Conservation (phyloP, 2,888 invertebrate species). For the Aquatica leii region DNA sequence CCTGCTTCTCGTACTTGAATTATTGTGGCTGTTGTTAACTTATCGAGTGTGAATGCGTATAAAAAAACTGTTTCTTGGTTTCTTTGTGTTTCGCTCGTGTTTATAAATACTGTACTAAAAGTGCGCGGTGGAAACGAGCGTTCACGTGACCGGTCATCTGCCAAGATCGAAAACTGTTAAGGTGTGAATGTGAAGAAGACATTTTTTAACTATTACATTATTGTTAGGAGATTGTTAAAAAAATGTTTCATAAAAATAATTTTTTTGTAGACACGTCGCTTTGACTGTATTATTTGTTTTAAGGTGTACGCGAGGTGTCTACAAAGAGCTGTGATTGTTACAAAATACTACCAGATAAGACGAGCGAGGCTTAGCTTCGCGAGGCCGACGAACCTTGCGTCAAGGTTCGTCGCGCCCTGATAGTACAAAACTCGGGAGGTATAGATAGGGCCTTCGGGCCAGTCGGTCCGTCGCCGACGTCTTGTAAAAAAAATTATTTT, state of each 20-base stretch:
- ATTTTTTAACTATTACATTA: slow-evolving; percentile 60
- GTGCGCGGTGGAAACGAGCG: slow-evolving; percentile 18
- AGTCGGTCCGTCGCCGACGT: slow-evolving; percentile 45
- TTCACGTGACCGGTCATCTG: slow-evolving; percentile 10
- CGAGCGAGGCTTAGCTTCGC: slow-evolving; percentile 51
- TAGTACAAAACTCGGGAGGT: slow-evolving; percentile 63
- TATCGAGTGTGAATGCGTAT: slow-evolving; percentile 48
- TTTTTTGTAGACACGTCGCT: slow-evolving; percentile 45
- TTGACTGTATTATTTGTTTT: slow-evolving; percentile 46
- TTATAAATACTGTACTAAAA: slow-evolving; percentile 13
- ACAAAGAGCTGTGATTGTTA: slow-evolving; percentile 53
- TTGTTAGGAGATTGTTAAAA: slow-evolving; percentile 63
- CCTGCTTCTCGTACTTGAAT: slow-evolving; percentile 43
- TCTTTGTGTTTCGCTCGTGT: neutral
- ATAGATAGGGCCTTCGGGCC: slow-evolving; percentile 52
- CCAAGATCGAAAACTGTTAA: slow-evolving; percentile 34
- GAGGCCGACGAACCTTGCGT: slow-evolving; percentile 56
- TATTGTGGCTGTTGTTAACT: slow-evolving; percentile 57
- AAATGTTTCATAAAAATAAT: slow-evolving; percentile 46
- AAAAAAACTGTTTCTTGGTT: slow-evolving; percentile 21
- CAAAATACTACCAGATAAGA: slow-evolving; percentile 55
- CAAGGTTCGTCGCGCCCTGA: slow-evolving; percentile 57
- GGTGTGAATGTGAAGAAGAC: slow-evolving; percentile 54
- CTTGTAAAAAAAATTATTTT: slow-evolving; percentile 69
- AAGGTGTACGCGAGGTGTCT: slow-evolving; percentile 49